Conservation (phyloP, 2,797 vertebrate species). For the Coregonus sp. region DNA sequence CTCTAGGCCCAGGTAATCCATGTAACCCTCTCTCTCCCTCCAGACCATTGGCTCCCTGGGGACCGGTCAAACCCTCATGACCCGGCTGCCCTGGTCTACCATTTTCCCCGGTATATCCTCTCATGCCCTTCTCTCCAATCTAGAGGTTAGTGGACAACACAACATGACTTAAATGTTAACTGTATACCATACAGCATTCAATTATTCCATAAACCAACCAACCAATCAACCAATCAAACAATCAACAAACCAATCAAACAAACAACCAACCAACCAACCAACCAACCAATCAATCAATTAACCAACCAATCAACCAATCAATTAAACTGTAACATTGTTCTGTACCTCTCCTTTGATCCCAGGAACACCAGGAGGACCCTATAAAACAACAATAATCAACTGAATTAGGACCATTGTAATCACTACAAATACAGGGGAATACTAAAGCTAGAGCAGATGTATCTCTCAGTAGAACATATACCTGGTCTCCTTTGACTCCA, state of each 20-base stretch:
- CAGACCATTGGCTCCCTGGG: slow-evolving; percentile 73
- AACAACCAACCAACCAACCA: not conserved
- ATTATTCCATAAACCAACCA: not conserved
- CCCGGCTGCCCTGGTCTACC: slow-evolving; percentile 77
- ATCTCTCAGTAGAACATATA: slow-evolving; percentile 28
- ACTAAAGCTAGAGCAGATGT: not conserved
- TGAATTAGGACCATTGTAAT: not conserved
- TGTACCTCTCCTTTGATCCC: slow-evolving; percentile 80
- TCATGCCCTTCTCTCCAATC: slow-evolving; percentile 73
- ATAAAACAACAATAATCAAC: slow-evolving; percentile 38
- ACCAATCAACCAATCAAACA: too few species aligned
- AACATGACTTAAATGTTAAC: not conserved
- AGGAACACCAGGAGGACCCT: slow-evolving; percentile 77
- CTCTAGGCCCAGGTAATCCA: slow-evolving; percentile 76
- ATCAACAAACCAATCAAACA: too few species aligned
- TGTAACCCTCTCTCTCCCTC: slow-evolving; percentile 76
- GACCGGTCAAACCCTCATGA: slow-evolving; percentile 74
- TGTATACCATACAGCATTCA: not conserved
- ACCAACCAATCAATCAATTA: too few species aligned
- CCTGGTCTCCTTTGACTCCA: slow-evolving; percentile 79
- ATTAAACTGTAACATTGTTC: not conserved
- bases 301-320: not conserved
- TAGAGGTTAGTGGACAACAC: slow-evolving; percentile 33
- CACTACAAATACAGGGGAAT: not conserved
- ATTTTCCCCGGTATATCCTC: slow-evolving; percentile 69